Evolutionary conservation across 2,113 vertebrate genomes (phyloP), one percentile per base, ranked within the genome.

Genomic region (Ptychochromis oligacanthus): DNA sequence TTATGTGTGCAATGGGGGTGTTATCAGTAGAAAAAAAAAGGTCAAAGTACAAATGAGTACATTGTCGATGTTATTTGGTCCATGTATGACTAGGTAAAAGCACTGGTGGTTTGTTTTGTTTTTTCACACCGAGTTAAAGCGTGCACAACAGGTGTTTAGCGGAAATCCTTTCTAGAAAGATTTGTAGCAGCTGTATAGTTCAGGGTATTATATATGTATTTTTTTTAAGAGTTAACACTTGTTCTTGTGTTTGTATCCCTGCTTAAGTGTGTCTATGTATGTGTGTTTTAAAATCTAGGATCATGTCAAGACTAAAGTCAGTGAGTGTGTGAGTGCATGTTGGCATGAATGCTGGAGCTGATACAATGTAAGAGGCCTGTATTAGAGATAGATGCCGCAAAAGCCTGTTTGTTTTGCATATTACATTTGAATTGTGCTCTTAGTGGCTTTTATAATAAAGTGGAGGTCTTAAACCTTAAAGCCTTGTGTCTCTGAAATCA

Each of bases 361-460:
- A 65, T 38, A 17, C 17, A 65, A 65, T 46, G 43, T n/a, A 65
- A 75, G 76, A 77, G n/a, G 28, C 55, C 87, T 57, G 13, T 57
- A 59, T 75, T 43, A n/a, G 6, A 81, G 40, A 59, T 5, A 62
- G 9, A 54, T 54, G 10, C 17, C 22, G 56, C 52, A 49, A 74
- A 59, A 80, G 6, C 31, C 18, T 22, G 7, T 78, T 82, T 86
- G 36, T 72, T 84, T 40, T 89, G 28, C 43, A 28, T 75, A 75
- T 80, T 87, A 15, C 61, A n/a, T 57, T 75, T 61, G 62, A 91
- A 83, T 79, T 38, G 74, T 59, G 31, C 15, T 65, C 67, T 36
- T 60, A 87, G 18, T 85, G n/a, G 67, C 62, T 87, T 89, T 74
- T 65, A 74, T 65, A 94, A 94, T 94, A 95, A 94, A 95, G 54